phyloP scores from a whole-genome alignment of 2,888 invertebrate genomes.

The Synergus itoensis region DNA sequence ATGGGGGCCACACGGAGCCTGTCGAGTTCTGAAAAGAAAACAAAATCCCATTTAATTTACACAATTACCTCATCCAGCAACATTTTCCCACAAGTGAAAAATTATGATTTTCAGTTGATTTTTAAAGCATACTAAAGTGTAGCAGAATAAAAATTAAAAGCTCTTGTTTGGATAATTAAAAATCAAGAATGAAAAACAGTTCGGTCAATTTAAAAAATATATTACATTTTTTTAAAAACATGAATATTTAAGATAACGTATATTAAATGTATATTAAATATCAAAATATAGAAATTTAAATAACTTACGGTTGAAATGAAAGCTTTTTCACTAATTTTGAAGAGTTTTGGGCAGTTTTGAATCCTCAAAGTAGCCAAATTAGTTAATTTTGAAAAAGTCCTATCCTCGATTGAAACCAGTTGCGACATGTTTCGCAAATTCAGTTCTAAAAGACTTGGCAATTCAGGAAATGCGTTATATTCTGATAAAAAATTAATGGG shows the following conservation, averaged over 20 bases:
- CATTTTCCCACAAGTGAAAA: not conserved
- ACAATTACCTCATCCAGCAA: not conserved
- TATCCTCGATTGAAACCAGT: slow-evolving; percentile 80
- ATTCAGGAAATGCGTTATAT: slow-evolving; percentile 81
- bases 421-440: slow-evolving; percentile 85
- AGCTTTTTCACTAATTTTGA: slow-evolving; percentile 82
- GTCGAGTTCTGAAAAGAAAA: slow-evolving; percentile 70
- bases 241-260: too few species aligned
- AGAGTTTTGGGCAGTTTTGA: slow-evolving; percentile 83
- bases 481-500: slow-evolving; percentile 82
- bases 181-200: too few species aligned
- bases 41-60: slow-evolving; percentile 3
- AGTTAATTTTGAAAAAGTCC: slow-evolving; percentile 81
- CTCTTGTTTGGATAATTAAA: too few species aligned
- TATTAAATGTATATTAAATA: too few species aligned
- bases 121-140: not conserved
- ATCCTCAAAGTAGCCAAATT: slow-evolving; percentile 82
- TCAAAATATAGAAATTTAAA: not conserved
- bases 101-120: not conserved
- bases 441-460: slow-evolving; percentile 82
- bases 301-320: slow-evolving; percentile 78
- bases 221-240: too few species aligned
- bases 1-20: slow-evolving; percentile 82
- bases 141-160: too few species aligned
- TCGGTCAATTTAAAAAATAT: too few species aligned